Evolutionary conservation across 2,888 invertebrate genomes (phyloP), one percentile per base, ranked within the genome.

Genomic region (Neelides folsomi): DNA sequence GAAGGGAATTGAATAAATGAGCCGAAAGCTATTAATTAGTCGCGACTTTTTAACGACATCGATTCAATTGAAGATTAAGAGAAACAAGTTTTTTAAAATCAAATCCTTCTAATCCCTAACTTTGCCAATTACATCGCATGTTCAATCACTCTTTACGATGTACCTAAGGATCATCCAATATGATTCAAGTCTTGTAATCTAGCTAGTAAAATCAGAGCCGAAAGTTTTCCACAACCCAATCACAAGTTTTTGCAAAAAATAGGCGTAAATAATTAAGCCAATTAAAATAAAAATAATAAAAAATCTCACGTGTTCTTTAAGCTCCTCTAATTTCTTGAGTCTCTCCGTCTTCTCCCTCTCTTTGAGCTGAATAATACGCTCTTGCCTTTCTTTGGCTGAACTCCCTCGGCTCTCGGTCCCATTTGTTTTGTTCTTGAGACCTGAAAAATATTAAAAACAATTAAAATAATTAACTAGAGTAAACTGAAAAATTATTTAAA

Each of bases 331-430:
- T 72, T 87, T 85, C 69, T 82, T 82, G 68, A 86, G 82, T 67
- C 89, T 80, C 71, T 90, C 90, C 69, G 85, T 86, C 75, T 88
- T 86, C 71, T 90, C 88, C 66, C 84, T 78, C 69, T 90, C 89
- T 66, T 86, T 82, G 66, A 88, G 64, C 41, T 64, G 50, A 34
- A 68, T 63, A 16, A 70, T 62, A 48, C 69, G 66, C 57, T 71
- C 71, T 56, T 71, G 70, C 40, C 70, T 65, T 53, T 71, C 70
- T 54, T 66, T 65, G 48, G 58, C 60, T 13, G 58, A 13, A 51
- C 50, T n/a, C 10, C 47, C 15, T 41, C 49, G 47, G 38, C 52
- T 20, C 43, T 39, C 19, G 2, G 12, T n/a, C 18, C 20, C 36
- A 35, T 36, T 19, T 36, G 34, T 39, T 36, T 12, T 45, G 35